Evolutionary conservation across 2,113 vertebrate genomes (phyloP), one percentile per base, ranked within the genome.

Genomic region (Sander lucioperca): DNA sequence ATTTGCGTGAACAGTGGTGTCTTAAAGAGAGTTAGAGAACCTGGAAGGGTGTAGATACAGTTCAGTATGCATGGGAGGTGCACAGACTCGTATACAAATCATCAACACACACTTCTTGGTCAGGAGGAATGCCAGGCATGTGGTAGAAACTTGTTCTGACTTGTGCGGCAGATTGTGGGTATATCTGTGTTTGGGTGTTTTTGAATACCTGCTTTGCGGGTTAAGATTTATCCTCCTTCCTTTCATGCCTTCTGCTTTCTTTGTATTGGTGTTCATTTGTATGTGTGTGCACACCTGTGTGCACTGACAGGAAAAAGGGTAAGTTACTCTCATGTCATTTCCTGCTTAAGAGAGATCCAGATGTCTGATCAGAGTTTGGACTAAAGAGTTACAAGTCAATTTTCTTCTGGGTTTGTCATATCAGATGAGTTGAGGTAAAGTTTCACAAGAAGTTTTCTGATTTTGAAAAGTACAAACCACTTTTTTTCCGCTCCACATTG

Each of bases 111-210:
- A 54, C 36, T 3, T 18, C 13, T 54, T 45, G 16, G 53, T 53
- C 50, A 6, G 3, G 16, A 83, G 85, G 92, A 92, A 93, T 93
- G 77, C 65, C 65, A 85, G 65, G 69, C 19, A 80, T 83, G 45
- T 80, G 65, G 80, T 54, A 27, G 3, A 25, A 76, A 83, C 93
- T 25, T 88, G 91, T 85, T 82, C 71, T 61, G 48, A 65, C 88
- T 0, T 50, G 88, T 45, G 21, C 6, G 2, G n/a, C 36, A n/a
- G 21, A 66, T 5, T 47, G 36, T 70, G 56, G 72, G 30, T 2
- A 33, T 33, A 36, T 21, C 15, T 65, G 47, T 75, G 51, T 61
- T 5, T 25, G 58, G 79, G 85, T 43, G 80, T 87, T 84, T 84
- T 75, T 71, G 19, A 79, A 77, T 83, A 87, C 87, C 61, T 83